A percentile compares a stretch with the other conserved stretches of the same genome.
Conservation (phyloP, 2,113 vertebrate species). For the pig (Sus scrofa) region DNA sequence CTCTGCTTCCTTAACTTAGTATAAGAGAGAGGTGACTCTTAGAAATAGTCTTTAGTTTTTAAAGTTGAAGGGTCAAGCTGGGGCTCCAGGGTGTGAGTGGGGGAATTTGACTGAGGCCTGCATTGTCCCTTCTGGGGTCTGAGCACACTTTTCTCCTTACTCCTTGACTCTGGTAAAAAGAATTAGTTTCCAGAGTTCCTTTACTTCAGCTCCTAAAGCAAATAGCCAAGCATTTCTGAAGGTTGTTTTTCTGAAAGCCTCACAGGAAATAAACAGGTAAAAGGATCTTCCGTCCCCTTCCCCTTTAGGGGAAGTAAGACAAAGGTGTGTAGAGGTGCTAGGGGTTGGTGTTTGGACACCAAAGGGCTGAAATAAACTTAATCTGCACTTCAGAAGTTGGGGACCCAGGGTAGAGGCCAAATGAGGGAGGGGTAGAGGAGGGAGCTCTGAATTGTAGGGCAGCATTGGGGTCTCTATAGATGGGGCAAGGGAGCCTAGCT, state of each 20-base stretch:
- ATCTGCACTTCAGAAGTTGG: constrained; percentile 59
- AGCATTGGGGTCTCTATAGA: neutral
- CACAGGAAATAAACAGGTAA: constrained; percentile 50
- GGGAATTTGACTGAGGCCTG: neutral
- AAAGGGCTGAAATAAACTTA: neutral
- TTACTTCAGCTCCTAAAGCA: neutral
- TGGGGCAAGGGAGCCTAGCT: neutral
- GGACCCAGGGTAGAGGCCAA: neutral
- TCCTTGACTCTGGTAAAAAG: neutral
- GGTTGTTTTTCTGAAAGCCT: constrained; percentile 36
- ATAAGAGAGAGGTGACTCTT: neutral
- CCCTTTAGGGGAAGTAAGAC: neutral
- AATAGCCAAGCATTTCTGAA: constrained; percentile 43
- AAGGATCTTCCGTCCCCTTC: neutral
- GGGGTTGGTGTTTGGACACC: neutral
- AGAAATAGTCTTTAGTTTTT: constrained; percentile 41
- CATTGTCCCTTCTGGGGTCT: neutral
- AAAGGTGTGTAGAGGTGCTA: constrained; percentile 33
- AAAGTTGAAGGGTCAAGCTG: neutral
- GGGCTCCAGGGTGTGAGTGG: neutral
- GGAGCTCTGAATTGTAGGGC: neutral
- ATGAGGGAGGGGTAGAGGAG: neutral
- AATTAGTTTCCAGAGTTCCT: constrained; percentile 41
- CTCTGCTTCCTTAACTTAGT: constrained; percentile 7
- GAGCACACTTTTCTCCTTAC: neutral